Evolutionary conservation across 2,113 vertebrate genomes (phyloP).

Genomic region (Thunnus thynnus): DNA sequence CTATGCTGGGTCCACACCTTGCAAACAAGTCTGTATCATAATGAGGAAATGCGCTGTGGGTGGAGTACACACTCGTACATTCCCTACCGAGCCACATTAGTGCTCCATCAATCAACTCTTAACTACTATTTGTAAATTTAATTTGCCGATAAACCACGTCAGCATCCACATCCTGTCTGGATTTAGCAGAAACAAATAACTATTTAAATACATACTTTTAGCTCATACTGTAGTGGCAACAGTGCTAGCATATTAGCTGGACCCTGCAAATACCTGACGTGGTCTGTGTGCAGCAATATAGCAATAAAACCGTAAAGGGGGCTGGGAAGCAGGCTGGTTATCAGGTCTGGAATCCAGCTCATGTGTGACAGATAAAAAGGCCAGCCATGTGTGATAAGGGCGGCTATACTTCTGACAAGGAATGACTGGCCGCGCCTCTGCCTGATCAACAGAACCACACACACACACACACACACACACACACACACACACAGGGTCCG

Average conservation of each 20-base stretch:
- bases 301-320: conserved; percentile 57
- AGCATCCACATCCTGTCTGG: background rate
- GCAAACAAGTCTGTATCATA: conserved; percentile 9
- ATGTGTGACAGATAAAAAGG: conserved; percentile 72
- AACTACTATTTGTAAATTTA: background rate
- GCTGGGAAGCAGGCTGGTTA: conserved; percentile 22
- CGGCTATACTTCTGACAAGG: conserved; percentile 76
- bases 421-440: conserved; percentile 63
- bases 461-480: conserved; percentile 12
- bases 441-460: conserved; percentile 60
- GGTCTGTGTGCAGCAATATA: conserved; percentile 19
- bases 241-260: background rate
- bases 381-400: conserved; percentile 73
- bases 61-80: conserved; percentile 43
- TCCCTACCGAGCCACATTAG: conserved; percentile 8
- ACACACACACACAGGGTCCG: background rate
- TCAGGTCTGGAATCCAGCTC: conserved; percentile 69
- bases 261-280: conserved; percentile 14
- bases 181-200: background rate
- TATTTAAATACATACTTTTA: background rate
- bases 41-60: conserved; percentile 49
- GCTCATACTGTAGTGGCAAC: background rate
- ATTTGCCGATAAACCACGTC: conserved; percentile 8
- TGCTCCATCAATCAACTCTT: conserved; percentile 10
- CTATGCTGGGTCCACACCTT: background rate